Evolutionary conservation across 1,140 invertebrate genomes (phyloP).

Genomic region (Diachasma alloeum): DNA sequence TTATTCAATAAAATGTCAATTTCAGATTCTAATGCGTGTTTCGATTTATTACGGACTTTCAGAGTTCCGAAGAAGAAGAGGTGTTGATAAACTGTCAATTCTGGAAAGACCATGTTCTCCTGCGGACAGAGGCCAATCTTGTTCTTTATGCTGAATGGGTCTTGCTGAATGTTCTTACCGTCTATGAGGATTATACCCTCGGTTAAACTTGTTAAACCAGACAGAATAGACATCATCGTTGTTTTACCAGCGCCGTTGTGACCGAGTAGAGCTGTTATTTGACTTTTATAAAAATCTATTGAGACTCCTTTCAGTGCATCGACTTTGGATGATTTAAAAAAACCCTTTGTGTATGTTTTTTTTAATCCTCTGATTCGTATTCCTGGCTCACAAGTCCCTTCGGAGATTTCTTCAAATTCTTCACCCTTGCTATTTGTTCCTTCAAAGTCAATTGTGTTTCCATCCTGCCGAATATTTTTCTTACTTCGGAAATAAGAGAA

Average conservation of each 20-base stretch:
- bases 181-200: slow-evolving; percentile 73
- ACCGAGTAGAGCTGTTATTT: slow-evolving; percentile 79
- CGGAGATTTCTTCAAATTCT: slow-evolving; percentile 51
- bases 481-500: slow-evolving; percentile 64
- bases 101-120: slow-evolving; percentile 92
- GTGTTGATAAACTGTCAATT: slow-evolving; percentile 90
- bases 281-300: slow-evolving; percentile 73
- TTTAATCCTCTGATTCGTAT: slow-evolving; percentile 58
- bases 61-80: slow-evolving; percentile 82
- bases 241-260: slow-evolving; percentile 88
- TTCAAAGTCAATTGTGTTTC: slow-evolving; percentile 38
- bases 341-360: slow-evolving; percentile 50
- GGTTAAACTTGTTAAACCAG: slow-evolving; percentile 71
- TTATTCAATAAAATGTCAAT: slow-evolving; percentile 63
- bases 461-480: slow-evolving; percentile 48
- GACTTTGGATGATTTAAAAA: slow-evolving; percentile 44
- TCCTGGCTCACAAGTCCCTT: slow-evolving; percentile 42
- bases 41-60: slow-evolving; percentile 48
- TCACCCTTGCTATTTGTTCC: slow-evolving; percentile 37
- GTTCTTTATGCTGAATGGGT: slow-evolving; percentile 63
- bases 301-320: slow-evolving; percentile 62
- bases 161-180: slow-evolving; percentile 69
- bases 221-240: slow-evolving; percentile 74
- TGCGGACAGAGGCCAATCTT: slow-evolving; percentile 89
- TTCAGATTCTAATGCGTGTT: slow-evolving; percentile 41